Conservation (phyloP, 2,113 vertebrate species). For the Pyrgilauda ruficollis region DNA sequence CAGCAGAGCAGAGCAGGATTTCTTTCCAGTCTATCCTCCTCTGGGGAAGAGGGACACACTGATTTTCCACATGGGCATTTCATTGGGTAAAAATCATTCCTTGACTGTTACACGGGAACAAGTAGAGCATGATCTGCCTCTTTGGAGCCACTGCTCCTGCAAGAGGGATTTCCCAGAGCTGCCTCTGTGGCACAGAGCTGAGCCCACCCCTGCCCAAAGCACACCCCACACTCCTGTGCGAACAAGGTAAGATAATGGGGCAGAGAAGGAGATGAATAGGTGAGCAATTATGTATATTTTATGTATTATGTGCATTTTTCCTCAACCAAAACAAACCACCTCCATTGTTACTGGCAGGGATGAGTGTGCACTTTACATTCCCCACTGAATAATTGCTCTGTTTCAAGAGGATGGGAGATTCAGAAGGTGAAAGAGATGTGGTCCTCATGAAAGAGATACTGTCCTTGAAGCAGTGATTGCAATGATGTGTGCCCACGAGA, state of each 20-base stretch:
- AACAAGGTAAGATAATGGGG: neutral
- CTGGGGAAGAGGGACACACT: neutral
- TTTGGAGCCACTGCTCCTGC: fast-evolving
- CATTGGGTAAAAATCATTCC: neutral
- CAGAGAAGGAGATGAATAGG: neutral
- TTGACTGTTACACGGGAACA: neutral
- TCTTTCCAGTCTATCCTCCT: neutral
- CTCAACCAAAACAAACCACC: neutral
- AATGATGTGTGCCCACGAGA: neutral
- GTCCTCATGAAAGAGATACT: neutral
- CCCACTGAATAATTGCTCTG: neutral
- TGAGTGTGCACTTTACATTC: neutral
- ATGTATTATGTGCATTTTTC: neutral
- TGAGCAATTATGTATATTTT: neutral
- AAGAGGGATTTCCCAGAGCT: neutral
- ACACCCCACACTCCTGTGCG: fast-evolving
- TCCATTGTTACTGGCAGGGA: neutral
- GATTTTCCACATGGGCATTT: neutral
- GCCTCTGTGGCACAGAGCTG: neutral
- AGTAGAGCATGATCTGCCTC: neutral
- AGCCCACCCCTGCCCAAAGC: neutral
- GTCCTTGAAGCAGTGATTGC: constrained; percentile 14
- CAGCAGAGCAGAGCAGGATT: neutral
- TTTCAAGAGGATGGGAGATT: constrained; percentile 17
- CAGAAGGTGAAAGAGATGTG: neutral